Percentiles rank a stretch among this genome's conserved stretches.
phyloP scores from a whole-genome alignment of 2,797 vertebrate genomes.

The Pelochelys cantorii region DNA sequence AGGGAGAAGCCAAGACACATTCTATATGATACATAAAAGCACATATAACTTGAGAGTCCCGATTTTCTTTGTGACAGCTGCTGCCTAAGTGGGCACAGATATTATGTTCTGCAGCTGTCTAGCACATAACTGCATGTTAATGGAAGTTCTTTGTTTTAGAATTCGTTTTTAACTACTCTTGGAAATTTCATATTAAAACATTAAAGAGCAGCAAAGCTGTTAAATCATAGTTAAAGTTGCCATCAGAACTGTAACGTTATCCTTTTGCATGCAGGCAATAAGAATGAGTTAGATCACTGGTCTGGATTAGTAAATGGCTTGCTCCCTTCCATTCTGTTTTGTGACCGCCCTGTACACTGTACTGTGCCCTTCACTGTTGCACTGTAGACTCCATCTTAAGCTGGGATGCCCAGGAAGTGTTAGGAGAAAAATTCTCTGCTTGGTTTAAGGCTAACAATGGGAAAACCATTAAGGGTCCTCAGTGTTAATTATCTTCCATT shows the following conservation, averaged over 20 bases:
- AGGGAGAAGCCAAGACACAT: background rate
- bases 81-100: background rate
- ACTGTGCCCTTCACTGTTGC: background rate
- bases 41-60: background rate
- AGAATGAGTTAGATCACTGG: background rate
- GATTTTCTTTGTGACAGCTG: background rate
- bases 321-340: background rate
- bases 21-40: background rate
- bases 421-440: too few relatives aligned
- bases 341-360: background rate
- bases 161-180: background rate
- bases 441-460: background rate
- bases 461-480: background rate
- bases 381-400: background rate
- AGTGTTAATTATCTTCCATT: background rate
- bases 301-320: background rate
- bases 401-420: background rate
- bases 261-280: background rate
- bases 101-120: background rate
- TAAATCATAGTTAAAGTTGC: rapidly evolving
- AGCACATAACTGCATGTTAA: background rate
- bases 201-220: rapidly evolving
- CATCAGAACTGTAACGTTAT: background rate
- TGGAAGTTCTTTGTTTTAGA: background rate
- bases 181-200: background rate